phyloP scores from a whole-genome alignment of 2,113 vertebrate species.

The Cercopithecus mona region DNA sequence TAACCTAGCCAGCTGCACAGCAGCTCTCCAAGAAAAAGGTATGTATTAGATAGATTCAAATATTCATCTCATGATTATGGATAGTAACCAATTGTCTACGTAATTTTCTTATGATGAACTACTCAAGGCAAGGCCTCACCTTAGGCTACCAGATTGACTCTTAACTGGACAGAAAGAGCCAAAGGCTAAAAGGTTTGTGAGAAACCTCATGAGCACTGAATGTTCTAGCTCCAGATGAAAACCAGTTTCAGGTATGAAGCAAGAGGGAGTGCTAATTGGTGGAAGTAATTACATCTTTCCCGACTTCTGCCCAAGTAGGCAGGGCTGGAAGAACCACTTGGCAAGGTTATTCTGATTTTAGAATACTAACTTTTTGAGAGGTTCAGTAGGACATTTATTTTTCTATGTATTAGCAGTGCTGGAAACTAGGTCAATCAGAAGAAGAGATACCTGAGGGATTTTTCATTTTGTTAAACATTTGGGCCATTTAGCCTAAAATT shows the following conservation, averaged over 20 bases:
- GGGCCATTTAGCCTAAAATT: neutral
- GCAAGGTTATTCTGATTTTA: constrained; percentile 11
- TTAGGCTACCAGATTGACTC: constrained; percentile 40
- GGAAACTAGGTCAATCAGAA: neutral
- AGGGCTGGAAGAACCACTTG: neutral
- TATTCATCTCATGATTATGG: constrained; percentile 15
- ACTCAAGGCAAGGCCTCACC: constrained; percentile 33
- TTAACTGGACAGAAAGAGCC: constrained; percentile 47
- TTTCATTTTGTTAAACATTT: constrained; percentile 33
- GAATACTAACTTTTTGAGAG: neutral
- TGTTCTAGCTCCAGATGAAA: constrained; percentile 27
- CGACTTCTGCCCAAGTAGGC: neutral
- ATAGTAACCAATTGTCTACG: neutral
- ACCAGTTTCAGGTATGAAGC: constrained; percentile 42
- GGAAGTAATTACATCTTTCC: constrained; percentile 53
- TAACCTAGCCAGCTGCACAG: neutral
- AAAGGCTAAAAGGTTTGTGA: constrained; percentile 46
- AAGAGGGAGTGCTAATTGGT: constrained; percentile 47
- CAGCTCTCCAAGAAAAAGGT: neutral
- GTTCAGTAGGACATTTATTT: neutral
- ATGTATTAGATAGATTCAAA: neutral
- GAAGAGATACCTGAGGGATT: neutral
- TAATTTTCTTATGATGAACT: constrained; percentile 37
- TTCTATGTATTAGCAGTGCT: neutral
- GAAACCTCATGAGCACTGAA: neutral